Evolutionary conservation across 2,797 vertebrate genomes (phyloP).

Genomic region (Pangasius sanitwongsei): DNA sequence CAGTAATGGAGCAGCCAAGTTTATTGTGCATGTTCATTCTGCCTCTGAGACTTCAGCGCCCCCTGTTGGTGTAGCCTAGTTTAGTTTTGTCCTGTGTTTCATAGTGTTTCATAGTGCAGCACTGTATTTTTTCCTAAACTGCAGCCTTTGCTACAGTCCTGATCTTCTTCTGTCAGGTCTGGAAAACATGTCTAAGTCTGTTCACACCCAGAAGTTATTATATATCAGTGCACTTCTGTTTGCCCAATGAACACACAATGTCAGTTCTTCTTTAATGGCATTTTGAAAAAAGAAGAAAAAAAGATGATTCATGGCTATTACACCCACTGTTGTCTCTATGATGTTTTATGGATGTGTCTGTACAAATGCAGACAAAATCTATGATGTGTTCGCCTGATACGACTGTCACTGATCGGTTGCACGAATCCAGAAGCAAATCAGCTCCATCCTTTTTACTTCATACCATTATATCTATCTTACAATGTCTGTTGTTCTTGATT

Average conservation of each 20-base stretch:
- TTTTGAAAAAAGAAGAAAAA: not conserved
- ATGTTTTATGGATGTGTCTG: not conserved
- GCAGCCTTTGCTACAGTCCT: not conserved
- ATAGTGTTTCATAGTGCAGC: not conserved
- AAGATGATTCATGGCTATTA: too few relatives aligned
- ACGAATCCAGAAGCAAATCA: not conserved
- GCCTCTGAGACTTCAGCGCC: not conserved
- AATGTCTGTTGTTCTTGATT: not conserved
- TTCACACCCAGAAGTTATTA: not conserved
- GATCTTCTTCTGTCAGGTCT: not conserved
- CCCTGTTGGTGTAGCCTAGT: not conserved
- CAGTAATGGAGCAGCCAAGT: not conserved
- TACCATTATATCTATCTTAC: not conserved
- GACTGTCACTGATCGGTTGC: not conserved
- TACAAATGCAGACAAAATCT: not conserved
- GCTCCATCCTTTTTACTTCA: not conserved
- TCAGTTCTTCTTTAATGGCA: not conserved
- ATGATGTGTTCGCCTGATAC: not conserved
- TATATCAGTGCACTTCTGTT: not conserved
- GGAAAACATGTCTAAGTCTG: not conserved
- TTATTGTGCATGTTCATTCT: not conserved
- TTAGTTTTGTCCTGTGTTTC: not conserved
- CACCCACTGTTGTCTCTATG: not conserved
- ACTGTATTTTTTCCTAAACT: not conserved
- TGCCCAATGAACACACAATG: not conserved